Base-by-base conservation (phyloP, 1,140 invertebrate species). In the Lycorma delicatula region DNA sequence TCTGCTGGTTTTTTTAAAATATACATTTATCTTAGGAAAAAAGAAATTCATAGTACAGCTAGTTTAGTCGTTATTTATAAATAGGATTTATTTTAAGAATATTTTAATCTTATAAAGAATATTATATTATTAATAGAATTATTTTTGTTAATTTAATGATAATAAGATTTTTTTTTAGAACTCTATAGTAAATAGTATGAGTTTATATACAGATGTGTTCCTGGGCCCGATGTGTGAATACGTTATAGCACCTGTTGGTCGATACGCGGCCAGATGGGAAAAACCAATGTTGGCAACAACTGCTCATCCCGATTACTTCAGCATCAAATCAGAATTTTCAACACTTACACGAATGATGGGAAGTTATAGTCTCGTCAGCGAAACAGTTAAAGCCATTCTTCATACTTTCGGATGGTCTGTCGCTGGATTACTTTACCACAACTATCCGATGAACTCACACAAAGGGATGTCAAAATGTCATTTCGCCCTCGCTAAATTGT, bases 221-320 rank as follows among this genome's bases (percentile, higher is more conserved):
- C 79, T 96, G 64, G 93, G 93, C 0, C 87, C 93, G 1, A 83
- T 91, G 1, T 96, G 92, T 72, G 90, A 93, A 64, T 96, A 93
- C 71, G 89, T 89, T 3, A 79, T 96, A 51, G 91, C 92, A 0
- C 91, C 92, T 1, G 89, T 97, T 1, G 86, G 89, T 0, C 77
- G 92, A 12, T 94, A 93, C 67, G 82, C 89, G 1, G 83, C 86
- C 4, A 81, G 81, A n/a, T 97, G 93, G 93, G 76, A 83, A 1
- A 86, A 93, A 18, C 92, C 93, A 0, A 82, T 96, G 1, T 70
- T 97, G 5, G 93, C 91, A 1, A 82, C 90, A 0, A 89, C 87
- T 0, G 92, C 84, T 0, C 85, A 89, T 65, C 88, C 88, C 0
- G 83, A 89, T 56, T 83, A 86, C 38, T 93, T 93, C 70, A 79